Conservation (phyloP, 2,113 vertebrate genomes). For the Abramis brama region DNA sequence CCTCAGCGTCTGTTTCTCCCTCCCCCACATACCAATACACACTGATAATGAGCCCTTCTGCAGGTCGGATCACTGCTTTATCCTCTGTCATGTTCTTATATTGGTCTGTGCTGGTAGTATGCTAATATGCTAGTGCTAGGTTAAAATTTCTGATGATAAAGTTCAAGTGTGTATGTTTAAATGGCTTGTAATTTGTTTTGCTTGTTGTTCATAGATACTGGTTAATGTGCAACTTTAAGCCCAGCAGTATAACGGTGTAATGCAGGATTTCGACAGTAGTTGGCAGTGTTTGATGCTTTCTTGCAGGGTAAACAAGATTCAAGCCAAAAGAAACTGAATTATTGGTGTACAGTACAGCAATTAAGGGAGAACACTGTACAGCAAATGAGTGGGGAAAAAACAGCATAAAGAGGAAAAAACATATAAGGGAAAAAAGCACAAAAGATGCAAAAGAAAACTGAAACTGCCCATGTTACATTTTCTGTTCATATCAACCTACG, state of each 20-base stretch:
- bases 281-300: conserved; percentile 53
- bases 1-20: conserved; percentile 29
- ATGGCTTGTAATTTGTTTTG: conserved; percentile 25
- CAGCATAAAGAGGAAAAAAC: background rate
- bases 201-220: conserved; percentile 23
- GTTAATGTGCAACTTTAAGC: conserved; percentile 38
- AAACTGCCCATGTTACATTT: background rate
- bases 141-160: background rate
- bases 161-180: conserved; percentile 40
- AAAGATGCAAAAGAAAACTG: background rate
- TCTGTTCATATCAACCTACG: conserved; percentile 1
- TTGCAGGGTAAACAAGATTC: background rate
- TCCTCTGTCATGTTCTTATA: background rate
- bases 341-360: background rate
- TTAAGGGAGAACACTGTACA: background rate
- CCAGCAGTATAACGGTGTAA: conserved; percentile 1
- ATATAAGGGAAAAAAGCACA: background rate
- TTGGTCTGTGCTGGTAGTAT: background rate
- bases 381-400: background rate
- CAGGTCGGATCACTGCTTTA: background rate
- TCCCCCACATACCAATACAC: conserved; percentile 33
- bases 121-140: conserved; percentile 11
- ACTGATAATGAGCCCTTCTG: background rate
- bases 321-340: background rate
- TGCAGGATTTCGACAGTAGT: conserved; percentile 49